These are phyloP conservation scores for Drosophila arizonae DNA, from an alignment of 1,140 invertebrate species.

Conservation along the genomic window DNA sequence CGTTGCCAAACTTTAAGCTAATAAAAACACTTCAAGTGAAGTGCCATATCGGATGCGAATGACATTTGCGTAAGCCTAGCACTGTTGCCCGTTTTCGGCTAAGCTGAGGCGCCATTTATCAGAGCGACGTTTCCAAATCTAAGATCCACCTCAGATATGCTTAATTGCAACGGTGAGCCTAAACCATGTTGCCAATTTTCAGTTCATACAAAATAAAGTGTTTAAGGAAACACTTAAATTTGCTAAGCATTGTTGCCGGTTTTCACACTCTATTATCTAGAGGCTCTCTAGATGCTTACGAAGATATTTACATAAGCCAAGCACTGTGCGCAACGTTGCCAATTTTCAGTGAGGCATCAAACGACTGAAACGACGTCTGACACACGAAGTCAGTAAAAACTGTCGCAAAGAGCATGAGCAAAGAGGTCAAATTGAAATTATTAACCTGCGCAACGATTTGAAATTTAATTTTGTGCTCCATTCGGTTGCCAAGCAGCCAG, in stretches of 20 bases:
- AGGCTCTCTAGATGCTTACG: too few relatives aligned
- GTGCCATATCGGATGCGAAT: background rate
- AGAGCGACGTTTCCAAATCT: conserved; percentile 2
- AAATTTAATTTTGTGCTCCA: conserved; percentile 66
- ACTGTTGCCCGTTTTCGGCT: background rate
- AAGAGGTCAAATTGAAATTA: conserved; percentile 74
- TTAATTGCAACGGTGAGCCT: background rate
- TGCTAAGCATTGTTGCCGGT: background rate
- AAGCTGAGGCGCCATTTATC: background rate
- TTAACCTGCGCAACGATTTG: conserved; percentile 67
- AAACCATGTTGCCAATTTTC: conserved; percentile 30
- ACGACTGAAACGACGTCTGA: conserved; percentile 19
- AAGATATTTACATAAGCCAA: too few relatives aligned
- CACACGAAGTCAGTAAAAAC: conserved; percentile 40
- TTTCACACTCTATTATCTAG: too few relatives aligned
- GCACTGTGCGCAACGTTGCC: conserved; percentile 17
- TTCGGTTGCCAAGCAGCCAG: conserved; percentile 2
- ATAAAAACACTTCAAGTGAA: background rate
- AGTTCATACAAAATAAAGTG: background rate
- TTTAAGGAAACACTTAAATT: background rate
- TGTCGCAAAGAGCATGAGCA: conserved; percentile 42
- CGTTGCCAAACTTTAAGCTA: conserved; percentile 1
- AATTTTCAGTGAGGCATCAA: conserved; percentile 33
- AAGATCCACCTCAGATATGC: background rate
- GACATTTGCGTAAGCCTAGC: background rate